Evolutionary conservation across 2,797 vertebrate genomes (phyloP).

Genomic region (Cyclura pinguis): DNA sequence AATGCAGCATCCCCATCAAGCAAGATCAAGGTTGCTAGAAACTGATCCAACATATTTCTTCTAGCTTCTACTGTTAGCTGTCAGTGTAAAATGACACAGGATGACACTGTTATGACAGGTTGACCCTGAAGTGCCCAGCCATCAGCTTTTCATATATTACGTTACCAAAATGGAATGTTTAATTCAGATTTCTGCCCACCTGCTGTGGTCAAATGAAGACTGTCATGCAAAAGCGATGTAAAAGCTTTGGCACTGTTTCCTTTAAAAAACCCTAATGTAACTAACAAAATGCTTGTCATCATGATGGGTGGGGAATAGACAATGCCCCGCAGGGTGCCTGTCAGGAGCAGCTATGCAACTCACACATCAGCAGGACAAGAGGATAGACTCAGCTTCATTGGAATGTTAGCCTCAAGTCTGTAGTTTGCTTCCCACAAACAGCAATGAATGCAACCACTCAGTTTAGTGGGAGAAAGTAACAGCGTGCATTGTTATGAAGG

Average conservation of each 20-base stretch:
- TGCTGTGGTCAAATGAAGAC: neutral
- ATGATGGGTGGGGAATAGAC: neutral
- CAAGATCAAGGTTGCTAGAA: no score
- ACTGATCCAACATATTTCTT: no score
- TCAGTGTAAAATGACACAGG: neutral
- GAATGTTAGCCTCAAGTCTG: neutral
- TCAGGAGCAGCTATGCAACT: neutral
- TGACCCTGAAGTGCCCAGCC: neutral
- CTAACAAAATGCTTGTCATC: neutral
- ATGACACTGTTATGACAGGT: neutral
- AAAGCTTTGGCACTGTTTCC: neutral
- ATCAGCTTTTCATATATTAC: neutral
- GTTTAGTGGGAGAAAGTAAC: neutral
- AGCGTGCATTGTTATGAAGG: neutral
- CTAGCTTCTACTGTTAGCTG: neutral
- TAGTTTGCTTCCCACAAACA: neutral
- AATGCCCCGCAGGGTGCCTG: neutral
- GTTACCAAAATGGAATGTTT: neutral
- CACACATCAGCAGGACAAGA: neutral
- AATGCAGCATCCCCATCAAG: no score
- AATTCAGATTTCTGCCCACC: conserved; percentile 10
- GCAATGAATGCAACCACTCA: neutral
- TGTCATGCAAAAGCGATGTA: neutral
- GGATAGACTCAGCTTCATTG: neutral
- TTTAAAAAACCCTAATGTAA: neutral